Evolutionary conservation across 2,113 vertebrate genomes (phyloP).

Genomic region (Phaethornis superciliosus): DNA sequence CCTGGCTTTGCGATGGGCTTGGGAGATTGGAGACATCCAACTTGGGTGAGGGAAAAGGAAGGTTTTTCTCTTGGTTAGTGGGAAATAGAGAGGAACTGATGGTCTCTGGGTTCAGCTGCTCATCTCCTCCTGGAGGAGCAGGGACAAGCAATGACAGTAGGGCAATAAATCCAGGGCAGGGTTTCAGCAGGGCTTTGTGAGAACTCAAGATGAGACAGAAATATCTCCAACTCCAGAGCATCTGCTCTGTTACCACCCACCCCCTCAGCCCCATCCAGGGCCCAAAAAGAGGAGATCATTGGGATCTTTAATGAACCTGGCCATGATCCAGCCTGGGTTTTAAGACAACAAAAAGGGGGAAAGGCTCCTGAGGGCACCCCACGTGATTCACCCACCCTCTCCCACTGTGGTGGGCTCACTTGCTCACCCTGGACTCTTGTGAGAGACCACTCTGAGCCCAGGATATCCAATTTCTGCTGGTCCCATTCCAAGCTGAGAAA

Average conservation of each 20-base stretch:
- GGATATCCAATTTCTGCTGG: neutral
- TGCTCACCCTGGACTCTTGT: neutral
- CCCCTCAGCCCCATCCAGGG: accelerated
- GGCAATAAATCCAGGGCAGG: neutral
- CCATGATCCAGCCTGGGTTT: neutral
- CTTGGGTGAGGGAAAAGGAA: neutral
- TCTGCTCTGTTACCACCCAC: neutral
- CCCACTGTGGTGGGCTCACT: accelerated
- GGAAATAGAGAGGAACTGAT: accelerated
- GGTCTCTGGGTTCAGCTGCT: neutral
- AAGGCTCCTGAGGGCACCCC: accelerated
- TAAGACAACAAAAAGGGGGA: neutral
- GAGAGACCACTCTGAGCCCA: too few relatives aligned
- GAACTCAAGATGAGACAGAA: neutral
- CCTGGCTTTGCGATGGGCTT: neutral
- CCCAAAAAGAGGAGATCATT: neutral
- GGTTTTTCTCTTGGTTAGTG: accelerated
- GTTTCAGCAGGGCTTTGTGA: neutral
- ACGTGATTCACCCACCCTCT: neutral
- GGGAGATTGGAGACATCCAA: neutral
- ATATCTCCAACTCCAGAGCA: neutral
- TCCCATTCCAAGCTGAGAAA: neutral
- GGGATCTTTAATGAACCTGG: neutral
- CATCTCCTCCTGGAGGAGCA: neutral
- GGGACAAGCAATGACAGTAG: neutral